phyloP scores from a whole-genome alignment of 2,797 vertebrate species.

The Channallabes apus region DNA sequence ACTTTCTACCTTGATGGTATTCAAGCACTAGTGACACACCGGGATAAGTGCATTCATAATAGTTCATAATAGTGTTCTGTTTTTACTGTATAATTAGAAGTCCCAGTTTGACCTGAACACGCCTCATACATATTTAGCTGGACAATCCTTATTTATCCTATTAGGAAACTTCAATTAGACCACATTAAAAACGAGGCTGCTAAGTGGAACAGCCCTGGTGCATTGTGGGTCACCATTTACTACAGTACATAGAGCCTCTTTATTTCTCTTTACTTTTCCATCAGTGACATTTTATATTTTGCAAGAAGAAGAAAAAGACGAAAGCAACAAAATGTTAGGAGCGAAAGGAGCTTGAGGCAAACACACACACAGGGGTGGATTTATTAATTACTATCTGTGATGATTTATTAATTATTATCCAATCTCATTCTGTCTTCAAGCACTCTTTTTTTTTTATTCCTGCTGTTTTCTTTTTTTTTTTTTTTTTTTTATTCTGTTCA shows the following conservation, averaged over 20 bases:
- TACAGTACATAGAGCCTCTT: neutral
- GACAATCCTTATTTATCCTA: neutral
- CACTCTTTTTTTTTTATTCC: neutral
- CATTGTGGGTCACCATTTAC: neutral
- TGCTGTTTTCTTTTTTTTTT: neutral
- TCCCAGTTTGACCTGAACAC: too few species aligned
- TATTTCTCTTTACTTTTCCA: too few species aligned
- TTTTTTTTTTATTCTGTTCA: too few species aligned
- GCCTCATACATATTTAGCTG: neutral
- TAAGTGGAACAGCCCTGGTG: neutral
- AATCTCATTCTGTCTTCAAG: neutral
- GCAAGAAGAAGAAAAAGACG: neutral
- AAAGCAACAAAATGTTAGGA: neutral
- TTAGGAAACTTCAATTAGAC: neutral
- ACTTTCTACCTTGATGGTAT: too few species aligned
- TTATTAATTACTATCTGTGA: constrained; percentile 16
- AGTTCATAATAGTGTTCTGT: too few species aligned
- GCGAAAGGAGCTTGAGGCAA: constrained; percentile 7
- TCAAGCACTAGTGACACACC: too few species aligned
- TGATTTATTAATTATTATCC: constrained; percentile 20
- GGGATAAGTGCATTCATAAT: too few species aligned
- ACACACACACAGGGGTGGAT: neutral
- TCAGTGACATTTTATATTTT: neutral
- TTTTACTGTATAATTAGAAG: too few species aligned
- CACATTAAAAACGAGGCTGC: neutral